Evolutionary conservation across 2,888 invertebrate genomes (phyloP), one percentile per base, ranked within the genome.

Genomic region (Ptilodon capucinus): DNA sequence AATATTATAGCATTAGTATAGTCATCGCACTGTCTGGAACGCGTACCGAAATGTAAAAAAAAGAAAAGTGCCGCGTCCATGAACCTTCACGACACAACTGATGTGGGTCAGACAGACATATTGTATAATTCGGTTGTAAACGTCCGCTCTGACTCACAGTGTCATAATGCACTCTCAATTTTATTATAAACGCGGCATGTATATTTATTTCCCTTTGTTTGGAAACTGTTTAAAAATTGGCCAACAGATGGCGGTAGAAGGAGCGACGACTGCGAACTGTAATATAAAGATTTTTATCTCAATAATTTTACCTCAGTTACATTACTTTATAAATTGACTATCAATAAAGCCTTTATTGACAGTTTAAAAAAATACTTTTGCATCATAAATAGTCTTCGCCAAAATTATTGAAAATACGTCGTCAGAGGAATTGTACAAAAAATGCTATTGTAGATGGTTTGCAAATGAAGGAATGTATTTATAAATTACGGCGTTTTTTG

Each of bases 61-160:
- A 60, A 57, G 60, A 64, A 66, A 64, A 63, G 60, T 48, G 36
- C 51, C 35, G 39, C 49, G 67, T 36, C 70, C 72, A 43, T 71
- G 71, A 71, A 71, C 71, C 62, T 55, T 58, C 54, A 49, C 46
- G 48, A 51, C 48, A 46, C 51, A 49, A 51, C 57, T 54, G 48
- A 71, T 65, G 51, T 67, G 54, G 68, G 68, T 70, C 68, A 63
- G 46, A 44, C 59, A 51, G 51, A 55, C 42, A 42, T 46, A 13
- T 44, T 42, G 46, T 50, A 64, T 57, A 57, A 64, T 65, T 59
- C 23, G 54, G 54, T 42, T 46, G 52, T 59, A 54, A 46, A 54
- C 48, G 38, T 39, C 9, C 11, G 14, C 40, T 34, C 8, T 17
- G 35, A 35, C 11, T 35, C 40, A 58, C 48, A 46, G 46, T 21